Percentiles rank a stretch among this genome's conserved stretches.
Evolutionary conservation across 2,113 vertebrate species (phyloP).

Genomic region (Pontoporia blainvillei): DNA sequence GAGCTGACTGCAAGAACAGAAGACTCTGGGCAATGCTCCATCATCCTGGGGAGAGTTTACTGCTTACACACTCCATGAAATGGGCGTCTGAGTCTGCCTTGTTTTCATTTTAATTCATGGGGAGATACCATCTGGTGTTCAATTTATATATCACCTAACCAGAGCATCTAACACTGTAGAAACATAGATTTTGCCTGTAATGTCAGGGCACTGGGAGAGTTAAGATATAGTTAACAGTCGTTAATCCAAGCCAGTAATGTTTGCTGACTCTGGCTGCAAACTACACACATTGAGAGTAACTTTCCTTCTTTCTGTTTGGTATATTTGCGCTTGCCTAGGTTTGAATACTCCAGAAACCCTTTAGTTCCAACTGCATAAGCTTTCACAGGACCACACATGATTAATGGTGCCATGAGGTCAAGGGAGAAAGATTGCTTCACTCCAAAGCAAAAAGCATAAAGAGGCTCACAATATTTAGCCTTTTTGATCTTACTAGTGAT

Average conservation of each 20-base stretch:
- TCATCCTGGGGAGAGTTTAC: neutral
- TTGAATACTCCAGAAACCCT: neutral
- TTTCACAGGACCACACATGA: neutral
- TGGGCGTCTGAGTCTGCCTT: neutral
- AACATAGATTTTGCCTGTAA: neutral
- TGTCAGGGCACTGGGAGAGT: neutral
- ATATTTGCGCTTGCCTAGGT: neutral
- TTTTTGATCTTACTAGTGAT: neutral
- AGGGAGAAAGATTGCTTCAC: neutral
- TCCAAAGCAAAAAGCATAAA: neutral
- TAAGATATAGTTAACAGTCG: neutral
- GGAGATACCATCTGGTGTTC: neutral
- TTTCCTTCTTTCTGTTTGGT: neutral
- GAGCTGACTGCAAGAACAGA: neutral
- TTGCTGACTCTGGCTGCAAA: conserved; percentile 7
- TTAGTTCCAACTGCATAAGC: neutral
- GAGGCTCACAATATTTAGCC: neutral
- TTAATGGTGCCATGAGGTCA: neutral
- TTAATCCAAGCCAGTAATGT: neutral
- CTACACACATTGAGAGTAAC: neutral
- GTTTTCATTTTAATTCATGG: neutral
- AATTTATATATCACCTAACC: neutral
- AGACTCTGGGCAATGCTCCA: neutral
- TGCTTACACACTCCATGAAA: neutral
- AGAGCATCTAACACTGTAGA: neutral